phyloP scores from a whole-genome alignment of 2,888 invertebrate species.

The Pecten maximus region DNA sequence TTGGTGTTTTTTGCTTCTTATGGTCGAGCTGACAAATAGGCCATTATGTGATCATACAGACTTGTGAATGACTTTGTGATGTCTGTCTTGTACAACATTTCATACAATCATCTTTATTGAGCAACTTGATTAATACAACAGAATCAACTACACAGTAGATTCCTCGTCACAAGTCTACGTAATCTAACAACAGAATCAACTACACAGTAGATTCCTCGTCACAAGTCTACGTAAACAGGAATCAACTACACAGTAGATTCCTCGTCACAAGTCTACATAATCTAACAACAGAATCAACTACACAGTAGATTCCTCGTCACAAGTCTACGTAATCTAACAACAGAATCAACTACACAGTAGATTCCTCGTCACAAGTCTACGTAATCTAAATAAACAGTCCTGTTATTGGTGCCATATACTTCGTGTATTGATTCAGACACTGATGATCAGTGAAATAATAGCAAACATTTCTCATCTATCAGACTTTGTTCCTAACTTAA shows the following conservation, averaged over 20 bases:
- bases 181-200: not conserved
- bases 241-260: not conserved
- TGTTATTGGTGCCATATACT: no score
- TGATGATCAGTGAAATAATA: no score
- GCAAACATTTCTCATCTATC: no score
- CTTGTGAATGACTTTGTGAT: not conserved
- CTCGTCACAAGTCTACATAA: no score
- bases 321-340: no score
- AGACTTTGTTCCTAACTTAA: no score
- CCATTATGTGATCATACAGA: slow-evolving; percentile 21
- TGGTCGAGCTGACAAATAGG: slow-evolving; percentile 17
- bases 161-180: not conserved
- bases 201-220: not conserved
- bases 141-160: not conserved
- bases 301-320: no score
- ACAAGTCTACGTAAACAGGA: not conserved
- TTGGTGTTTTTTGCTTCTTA: slow-evolving; percentile 5
- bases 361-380: not conserved
- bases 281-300: no score
- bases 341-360: not conserved
- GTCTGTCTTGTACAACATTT: not conserved
- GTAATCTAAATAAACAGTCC: no score
- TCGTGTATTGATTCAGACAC: no score
- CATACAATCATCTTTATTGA: not conserved
- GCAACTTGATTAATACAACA: slow-evolving; percentile 3